phyloP scores from a whole-genome alignment of 2,888 invertebrate genomes.

The Ochropleura leucogaster region DNA sequence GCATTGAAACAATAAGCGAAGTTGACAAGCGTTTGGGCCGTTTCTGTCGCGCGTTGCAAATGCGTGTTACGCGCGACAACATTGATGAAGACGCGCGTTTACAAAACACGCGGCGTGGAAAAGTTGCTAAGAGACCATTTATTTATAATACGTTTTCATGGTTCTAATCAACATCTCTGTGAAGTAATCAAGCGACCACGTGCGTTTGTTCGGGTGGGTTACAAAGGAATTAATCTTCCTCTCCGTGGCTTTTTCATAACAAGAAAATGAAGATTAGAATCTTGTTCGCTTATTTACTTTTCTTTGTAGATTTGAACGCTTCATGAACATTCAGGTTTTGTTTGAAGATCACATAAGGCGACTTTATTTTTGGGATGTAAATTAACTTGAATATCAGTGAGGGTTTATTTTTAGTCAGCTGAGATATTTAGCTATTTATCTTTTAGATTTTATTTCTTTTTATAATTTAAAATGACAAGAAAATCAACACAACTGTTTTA shows the following conservation, averaged over 20 bases:
- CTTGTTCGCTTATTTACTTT: constrained; percentile 30
- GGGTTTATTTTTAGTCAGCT: background rate
- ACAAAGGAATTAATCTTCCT: constrained; percentile 55
- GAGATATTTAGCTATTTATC: background rate
- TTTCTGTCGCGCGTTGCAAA: background rate
- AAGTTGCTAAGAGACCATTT: constrained; percentile 25
- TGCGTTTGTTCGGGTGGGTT: constrained; percentile 40
- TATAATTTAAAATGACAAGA: too few species aligned
- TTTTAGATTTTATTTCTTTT: background rate
- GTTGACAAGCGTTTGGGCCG: background rate
- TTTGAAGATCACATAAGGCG: background rate
- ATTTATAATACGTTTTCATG: constrained; percentile 60
- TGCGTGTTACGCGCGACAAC: background rate
- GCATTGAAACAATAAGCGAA: background rate
- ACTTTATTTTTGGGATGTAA: background rate
- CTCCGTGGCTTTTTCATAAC: constrained; percentile 30
- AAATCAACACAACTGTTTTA: too few species aligned
- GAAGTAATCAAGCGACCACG: constrained; percentile 43
- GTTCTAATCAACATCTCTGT: constrained; percentile 49
- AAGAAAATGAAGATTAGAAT: constrained; percentile 40
- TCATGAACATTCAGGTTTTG: constrained; percentile 8
- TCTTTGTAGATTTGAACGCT: constrained; percentile 34
- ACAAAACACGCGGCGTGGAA: background rate
- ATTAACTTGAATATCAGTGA: background rate
- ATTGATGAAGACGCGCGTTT: background rate